These are phyloP conservation scores for Dorcus parallelipipedus DNA, from an alignment of 2,888 invertebrate genomes.

Conservation along the genomic window DNA sequence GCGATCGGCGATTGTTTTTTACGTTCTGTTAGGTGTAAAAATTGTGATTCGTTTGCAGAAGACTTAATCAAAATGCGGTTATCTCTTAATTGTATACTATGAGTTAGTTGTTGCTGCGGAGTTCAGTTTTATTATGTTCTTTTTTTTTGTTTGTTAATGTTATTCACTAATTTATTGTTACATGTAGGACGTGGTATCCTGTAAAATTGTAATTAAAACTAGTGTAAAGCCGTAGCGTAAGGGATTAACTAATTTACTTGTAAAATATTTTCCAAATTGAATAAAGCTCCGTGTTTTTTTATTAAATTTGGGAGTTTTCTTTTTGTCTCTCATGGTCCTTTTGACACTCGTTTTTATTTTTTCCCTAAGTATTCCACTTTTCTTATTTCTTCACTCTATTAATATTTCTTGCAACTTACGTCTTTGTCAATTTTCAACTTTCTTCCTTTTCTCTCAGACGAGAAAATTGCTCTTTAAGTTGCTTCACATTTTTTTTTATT, in stretches of 20 bases:
- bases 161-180: slow-evolving; percentile 1
- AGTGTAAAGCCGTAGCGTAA: slow-evolving; percentile 4
- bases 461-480: no score
- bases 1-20: not conserved
- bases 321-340: not conserved
- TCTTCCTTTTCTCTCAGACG: no score
- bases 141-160: slow-evolving; percentile 1
- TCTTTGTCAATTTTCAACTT: no score
- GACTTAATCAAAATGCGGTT: not conserved
- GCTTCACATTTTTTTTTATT: no score
- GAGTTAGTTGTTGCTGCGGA: not conserved
- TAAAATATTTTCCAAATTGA: slow-evolving; percentile 17
- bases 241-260: slow-evolving; percentile 12
- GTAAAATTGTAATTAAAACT: slow-evolving; percentile 2
- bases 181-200: not conserved
- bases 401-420: no score
- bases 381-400: no score
- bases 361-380: no score
- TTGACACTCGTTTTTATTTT: not conserved
- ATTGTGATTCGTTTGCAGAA: not conserved
- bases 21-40: not conserved
- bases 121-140: not conserved
- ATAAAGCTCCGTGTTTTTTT: slow-evolving; percentile 6
- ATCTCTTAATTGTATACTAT: not conserved
- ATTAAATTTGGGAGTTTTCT: not conserved